phyloP scores from a whole-genome alignment of 2,888 invertebrate species.

The Eupeodes luniger region DNA sequence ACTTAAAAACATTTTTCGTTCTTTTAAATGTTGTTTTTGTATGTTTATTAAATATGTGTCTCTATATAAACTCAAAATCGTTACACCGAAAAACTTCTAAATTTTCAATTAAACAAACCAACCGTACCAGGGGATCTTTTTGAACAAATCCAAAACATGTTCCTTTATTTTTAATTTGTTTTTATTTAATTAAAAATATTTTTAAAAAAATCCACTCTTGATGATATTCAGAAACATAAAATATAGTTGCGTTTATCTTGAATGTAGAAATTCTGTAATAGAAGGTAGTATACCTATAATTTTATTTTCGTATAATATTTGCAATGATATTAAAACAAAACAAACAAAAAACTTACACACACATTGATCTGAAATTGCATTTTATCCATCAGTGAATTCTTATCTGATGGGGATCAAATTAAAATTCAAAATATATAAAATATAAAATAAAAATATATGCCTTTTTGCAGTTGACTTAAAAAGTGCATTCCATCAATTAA shows the following conservation, averaged over 20 bases:
- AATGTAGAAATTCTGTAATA: not conserved
- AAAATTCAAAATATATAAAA: not conserved
- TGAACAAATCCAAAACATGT: no score
- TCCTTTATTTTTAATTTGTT: no score
- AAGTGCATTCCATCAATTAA: conserved; percentile 35
- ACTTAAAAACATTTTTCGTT: no score
- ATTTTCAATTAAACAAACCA: no score
- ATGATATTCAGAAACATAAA: not conserved
- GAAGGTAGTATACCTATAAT: not conserved
- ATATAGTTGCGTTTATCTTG: not conserved
- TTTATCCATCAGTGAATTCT: conserved; percentile 12
- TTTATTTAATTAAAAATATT: no score
- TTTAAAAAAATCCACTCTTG: no score
- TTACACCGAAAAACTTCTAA: no score
- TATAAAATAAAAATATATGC: not conserved
- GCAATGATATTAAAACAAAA: not conserved
- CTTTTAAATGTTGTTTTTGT: no score
- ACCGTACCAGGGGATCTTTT: no score
- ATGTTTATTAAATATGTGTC: no score
- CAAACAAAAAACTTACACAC: not conserved
- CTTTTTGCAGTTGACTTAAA: conserved; percentile 18
- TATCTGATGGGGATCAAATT: conserved; percentile 12
- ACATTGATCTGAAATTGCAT: conserved; percentile 20
- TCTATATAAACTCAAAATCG: no score
- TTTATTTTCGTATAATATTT: not conserved